Conservation (phyloP, 2,888 invertebrate genomes). For the Eupithecia subfuscata region DNA sequence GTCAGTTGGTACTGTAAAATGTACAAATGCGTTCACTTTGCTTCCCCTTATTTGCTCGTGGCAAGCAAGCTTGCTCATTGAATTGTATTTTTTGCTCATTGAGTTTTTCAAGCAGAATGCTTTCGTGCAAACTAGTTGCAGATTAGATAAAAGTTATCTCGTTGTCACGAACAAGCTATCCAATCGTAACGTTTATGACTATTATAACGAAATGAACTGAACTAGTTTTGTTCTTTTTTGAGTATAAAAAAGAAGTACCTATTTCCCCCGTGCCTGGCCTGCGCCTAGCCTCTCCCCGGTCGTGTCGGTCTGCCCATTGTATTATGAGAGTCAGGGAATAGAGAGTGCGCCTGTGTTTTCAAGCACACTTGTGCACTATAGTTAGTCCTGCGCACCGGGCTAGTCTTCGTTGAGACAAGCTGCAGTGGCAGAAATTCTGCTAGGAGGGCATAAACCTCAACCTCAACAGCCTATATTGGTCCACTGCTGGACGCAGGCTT, state of each 20-base stretch:
- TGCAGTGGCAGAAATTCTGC: too few species aligned
- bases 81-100: conserved; percentile 22
- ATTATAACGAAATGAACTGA: not conserved
- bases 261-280: too few species aligned
- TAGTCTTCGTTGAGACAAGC: not conserved
- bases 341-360: too few species aligned
- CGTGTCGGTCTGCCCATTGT: too few species aligned
- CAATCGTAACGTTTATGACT: not conserved
- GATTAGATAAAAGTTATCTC: not conserved
- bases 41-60: conserved; percentile 26
- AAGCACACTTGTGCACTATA: too few species aligned
- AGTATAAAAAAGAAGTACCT: not conserved
- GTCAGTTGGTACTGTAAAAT: conserved; percentile 4
- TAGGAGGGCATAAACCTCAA: too few species aligned
- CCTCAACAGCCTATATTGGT: too few species aligned
- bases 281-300: too few species aligned
- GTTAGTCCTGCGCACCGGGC: too few species aligned
- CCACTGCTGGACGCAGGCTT: too few species aligned
- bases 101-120: conserved; percentile 11
- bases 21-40: conserved; percentile 12
- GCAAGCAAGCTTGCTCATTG: conserved; percentile 21
- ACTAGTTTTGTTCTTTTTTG: not conserved
- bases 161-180: not conserved
- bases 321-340: too few species aligned
- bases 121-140: conserved; percentile 1